Base-by-base conservation (phyloP, 2,113 vertebrate genomes). In the Eudyptes chrysolophus region DNA sequence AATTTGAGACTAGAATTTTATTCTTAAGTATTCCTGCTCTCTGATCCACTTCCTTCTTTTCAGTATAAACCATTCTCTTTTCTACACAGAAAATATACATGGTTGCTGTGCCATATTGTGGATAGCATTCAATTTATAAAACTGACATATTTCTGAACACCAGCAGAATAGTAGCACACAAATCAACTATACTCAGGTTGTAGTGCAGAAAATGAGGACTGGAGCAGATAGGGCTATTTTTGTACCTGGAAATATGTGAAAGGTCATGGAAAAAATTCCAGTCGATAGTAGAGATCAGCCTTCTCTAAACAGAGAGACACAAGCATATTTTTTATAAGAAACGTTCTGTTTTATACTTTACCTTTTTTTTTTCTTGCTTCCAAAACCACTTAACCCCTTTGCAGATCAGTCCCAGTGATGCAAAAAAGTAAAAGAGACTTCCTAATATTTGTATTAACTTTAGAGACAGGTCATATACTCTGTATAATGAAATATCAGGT, bases 1-100 rank as follows among this genome's bases (percentile, higher is more conserved):
- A 97, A 97, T 90, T 88, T 94, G 66, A 95, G 84, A 94, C 32
- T 60, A 64, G 64, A 94, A 90, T 85, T 92, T 94, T 92, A 77
- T 94, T 96, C 52, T 38, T 49, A 89, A 89, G 26, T 87, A 78
- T 97, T 83, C 32, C 92, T 95, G 51, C 27, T 93, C 80, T 97
- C n/a, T 95, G 84, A 92, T 48, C n/a, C 7, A 72, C 32, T 89
- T 97, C 62, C 3, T 77, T 83, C 30, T 10, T 87, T 91, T 93
- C 51, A 89, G 58, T 87, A 51, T 4, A 61, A 86, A 36, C 55
- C 52, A 75, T 88, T 74, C 34, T 46, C 18, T 71, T 42, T 32
- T 34, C 27, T 71, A 54, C n/a, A 12, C 21, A 76, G 49, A 87
- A 86, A 94, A 57, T 82, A 66, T 11, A 57, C 4, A 15, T 30